Evolutionary conservation across 2,797 vertebrate genomes (phyloP).

Genomic region (Sebastiscus albofasciatus): DNA sequence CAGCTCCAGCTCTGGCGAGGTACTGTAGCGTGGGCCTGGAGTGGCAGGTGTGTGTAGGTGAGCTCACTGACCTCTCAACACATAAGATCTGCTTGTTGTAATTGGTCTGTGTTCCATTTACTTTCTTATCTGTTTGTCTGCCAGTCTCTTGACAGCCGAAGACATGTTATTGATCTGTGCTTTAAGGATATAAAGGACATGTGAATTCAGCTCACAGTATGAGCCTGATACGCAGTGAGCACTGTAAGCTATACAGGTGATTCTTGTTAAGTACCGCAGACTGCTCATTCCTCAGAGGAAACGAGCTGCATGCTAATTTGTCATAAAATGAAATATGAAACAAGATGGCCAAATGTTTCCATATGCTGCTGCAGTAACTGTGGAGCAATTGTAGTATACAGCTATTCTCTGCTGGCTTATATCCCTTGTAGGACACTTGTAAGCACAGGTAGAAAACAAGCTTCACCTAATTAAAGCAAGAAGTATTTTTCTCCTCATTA

Average conservation of each 20-base stretch:
- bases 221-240: neutral
- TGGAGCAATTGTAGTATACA: conserved; percentile 3
- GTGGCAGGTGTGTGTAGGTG: conserved; percentile 65
- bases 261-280: conserved; percentile 45
- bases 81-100: conserved; percentile 65
- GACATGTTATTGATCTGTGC: conserved; percentile 63
- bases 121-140: conserved; percentile 61
- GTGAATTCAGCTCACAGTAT: conserved; percentile 32
- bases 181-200: conserved; percentile 63
- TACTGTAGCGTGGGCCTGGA: conserved; percentile 22
- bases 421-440: conserved; percentile 20
- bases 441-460: conserved; percentile 53
- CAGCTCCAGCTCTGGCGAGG: conserved; percentile 16
- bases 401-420: conserved; percentile 21
- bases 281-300: conserved; percentile 24
- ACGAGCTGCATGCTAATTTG: conserved; percentile 32
- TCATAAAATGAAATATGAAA: conserved; percentile 53
- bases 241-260: conserved; percentile 41
- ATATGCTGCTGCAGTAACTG: conserved; percentile 21
- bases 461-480: conserved; percentile 49
- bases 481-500: conserved; percentile 38
- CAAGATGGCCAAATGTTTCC: conserved; percentile 39
- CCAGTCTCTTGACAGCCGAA: conserved; percentile 56
- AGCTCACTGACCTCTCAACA: conserved; percentile 67
- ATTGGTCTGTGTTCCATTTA: conserved; percentile 69